Evolutionary conservation across 2,797 vertebrate genomes (phyloP), one percentile per base, ranked within the genome.

Genomic region (Amazonetta brasiliensis): DNA sequence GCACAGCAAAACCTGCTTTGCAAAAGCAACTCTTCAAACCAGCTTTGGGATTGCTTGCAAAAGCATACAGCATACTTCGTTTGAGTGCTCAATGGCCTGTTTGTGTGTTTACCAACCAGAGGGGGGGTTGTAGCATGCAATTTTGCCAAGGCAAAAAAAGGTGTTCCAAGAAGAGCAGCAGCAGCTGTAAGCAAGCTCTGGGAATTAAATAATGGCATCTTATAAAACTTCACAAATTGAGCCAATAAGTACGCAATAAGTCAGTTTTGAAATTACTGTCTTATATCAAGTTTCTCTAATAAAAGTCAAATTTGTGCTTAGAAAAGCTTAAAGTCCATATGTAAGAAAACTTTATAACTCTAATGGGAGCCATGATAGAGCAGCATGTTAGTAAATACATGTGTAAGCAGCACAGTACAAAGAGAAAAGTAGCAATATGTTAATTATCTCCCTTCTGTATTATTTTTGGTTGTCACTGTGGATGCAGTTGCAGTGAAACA

Each of bases 331-430:
- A 94, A 94, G 74, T 78, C 93, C 92, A 96, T 96, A 94, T 96
- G 96, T 87, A 93, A 72, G 90, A 67, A 95, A 95, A 96, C 50
- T 97, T 97, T 97, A 95, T 91, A 95, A 94, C 91, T 90, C 95
- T 96, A 92, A 94, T 91, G 95, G 95, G 96, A 97, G 86, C 83
- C 85, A 91, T 96, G 95, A 90, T 73, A 90, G 64, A 94, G 72
- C 64, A 92, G 90, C 60, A 96, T 96, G 96, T 97, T 97, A 96
- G 95, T 97, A 97, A 97, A 96, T 95, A 97, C 92, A 97, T 89
- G 84, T 96, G 93, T 97, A 95, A 94, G 92, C 87, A 95, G 93
- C 84, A 71, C 12, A 84, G 90, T 90, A 96, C 91, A 96, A 95
- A 96, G 94, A 67, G 75, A 92, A 94, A 96, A 96, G 95, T 95